Evolutionary conservation across 2,797 vertebrate genomes (phyloP), one percentile per base, ranked within the genome.

Genomic region (Eptatretus atami): DNA sequence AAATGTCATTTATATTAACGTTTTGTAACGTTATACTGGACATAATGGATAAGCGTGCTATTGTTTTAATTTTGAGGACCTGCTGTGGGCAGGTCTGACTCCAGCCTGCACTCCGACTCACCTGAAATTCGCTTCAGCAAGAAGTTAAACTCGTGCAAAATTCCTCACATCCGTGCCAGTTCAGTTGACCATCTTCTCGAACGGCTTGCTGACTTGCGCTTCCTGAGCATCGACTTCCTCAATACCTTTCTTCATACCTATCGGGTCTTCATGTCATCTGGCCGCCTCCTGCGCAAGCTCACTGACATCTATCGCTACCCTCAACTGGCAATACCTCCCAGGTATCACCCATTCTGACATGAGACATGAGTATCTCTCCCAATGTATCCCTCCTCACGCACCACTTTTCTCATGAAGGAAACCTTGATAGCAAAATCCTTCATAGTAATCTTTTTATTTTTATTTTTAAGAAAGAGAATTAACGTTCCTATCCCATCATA

Each of bases 121-220:
- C 74, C 82, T 69, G 90, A 96, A 73, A 95, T 96, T 75, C 94
- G 82, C 80, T 96, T 96, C 80, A 95, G 90, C 78, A 96, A 95
- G 78, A 95, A 88, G 19, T 77, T 96, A 73, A 95, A 96, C 76
- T 96, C 90, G 73, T 96, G 90, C 79, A 96, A 96, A 77, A 88
- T 96, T 70, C 90, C 90, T 64, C 88, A 96, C 69, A 95, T 96
- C 74, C 88, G 90, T 68, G 94, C 92, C 0, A 87, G 88, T 67
- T 95, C 83, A 0, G 86, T 96, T 61, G 83, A 95, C 71, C 81
- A 88, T 52, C 82, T 96, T 64, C 69, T 96, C 73, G 90, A 96
- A 75, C 79, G 90, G 70, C 74, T 96, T 72, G 94, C 88, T 0
- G 88, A 96, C 76, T 74, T 95, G 75, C 75, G 90, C 66, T 95